Conservation (phyloP, 2,113 vertebrate genomes). For the Lasiurus cinereus region DNA sequence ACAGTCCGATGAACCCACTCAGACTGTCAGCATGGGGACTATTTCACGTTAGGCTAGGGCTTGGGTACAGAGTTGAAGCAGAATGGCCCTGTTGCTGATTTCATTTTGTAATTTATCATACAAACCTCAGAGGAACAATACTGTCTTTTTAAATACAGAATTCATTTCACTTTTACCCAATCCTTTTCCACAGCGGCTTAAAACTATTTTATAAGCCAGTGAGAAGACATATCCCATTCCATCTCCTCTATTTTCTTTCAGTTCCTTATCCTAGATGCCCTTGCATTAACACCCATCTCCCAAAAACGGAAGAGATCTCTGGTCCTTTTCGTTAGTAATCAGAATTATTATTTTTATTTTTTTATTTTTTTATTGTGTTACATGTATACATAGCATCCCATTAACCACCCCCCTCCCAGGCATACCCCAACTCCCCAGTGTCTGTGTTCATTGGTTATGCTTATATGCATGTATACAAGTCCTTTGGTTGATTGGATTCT, state of each 20-base stretch:
- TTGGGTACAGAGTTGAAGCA: not conserved
- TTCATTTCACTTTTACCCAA: not conserved
- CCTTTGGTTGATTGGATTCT: not conserved
- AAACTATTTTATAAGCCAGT: not conserved
- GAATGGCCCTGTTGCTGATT: not conserved
- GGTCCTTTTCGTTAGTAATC: not conserved
- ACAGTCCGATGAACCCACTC: not conserved
- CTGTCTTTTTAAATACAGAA: not conserved
- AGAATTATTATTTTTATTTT: not conserved
- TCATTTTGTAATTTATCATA: not conserved
- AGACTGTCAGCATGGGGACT: accelerated
- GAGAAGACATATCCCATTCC: not conserved
- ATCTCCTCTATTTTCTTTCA: not conserved
- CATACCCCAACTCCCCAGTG: no score
- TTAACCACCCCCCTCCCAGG: no score
- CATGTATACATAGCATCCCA: no score
- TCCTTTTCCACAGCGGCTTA: not conserved
- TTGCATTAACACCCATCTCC: not conserved
- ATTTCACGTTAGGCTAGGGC: accelerated
- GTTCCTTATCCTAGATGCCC: not conserved
- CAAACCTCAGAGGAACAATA: not conserved
- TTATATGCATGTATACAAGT: no score
- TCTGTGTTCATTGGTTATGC: no score
- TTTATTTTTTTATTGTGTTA: no score
- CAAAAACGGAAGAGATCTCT: not conserved